Percentiles rank a stretch among this genome's conserved stretches.
phyloP scores from a whole-genome alignment of 2,888 invertebrate genomes.

The Loripinus fragilis region DNA sequence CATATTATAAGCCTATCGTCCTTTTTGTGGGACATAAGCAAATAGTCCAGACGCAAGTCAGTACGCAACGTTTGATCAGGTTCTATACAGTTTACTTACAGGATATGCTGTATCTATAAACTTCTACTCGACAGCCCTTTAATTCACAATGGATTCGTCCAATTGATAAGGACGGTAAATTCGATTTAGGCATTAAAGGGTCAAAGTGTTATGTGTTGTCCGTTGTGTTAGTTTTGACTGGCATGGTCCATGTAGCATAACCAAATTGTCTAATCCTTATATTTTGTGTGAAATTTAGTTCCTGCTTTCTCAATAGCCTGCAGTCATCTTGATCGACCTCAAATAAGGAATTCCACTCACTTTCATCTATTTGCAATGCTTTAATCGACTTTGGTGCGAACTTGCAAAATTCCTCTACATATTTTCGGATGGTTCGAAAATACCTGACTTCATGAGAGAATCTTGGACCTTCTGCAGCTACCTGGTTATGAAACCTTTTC shows the following conservation, averaged over 20 bases:
- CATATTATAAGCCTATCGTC: no score
- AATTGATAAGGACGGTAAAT: no score
- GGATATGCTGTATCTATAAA: no score
- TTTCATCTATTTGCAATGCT: constrained; percentile 31
- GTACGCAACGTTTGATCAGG: no score
- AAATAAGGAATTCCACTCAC: constrained; percentile 47
- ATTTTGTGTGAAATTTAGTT: constrained; percentile 50
- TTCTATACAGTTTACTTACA: no score
- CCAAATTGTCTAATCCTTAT: constrained; percentile 53
- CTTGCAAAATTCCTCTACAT: constrained; percentile 48
- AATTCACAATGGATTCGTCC: no score
- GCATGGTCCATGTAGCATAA: constrained; percentile 45
- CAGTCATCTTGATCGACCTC: constrained; percentile 42
- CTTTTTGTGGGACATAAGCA: no score
- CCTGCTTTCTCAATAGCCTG: constrained; percentile 40
- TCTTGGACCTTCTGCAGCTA: constrained; percentile 37
- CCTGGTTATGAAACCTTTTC: constrained; percentile 35
- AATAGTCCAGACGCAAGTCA: no score
- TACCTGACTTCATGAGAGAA: constrained; percentile 41
- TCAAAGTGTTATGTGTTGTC: no score
- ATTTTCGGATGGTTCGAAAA: constrained; percentile 39
- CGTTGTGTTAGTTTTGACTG: no score
- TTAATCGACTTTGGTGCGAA: constrained; percentile 20
- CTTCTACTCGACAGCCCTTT: no score
- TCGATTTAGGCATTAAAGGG: no score